Evolutionary conservation across 2,797 vertebrate genomes (phyloP).

Genomic region (Adrianichthys oophorus): DNA sequence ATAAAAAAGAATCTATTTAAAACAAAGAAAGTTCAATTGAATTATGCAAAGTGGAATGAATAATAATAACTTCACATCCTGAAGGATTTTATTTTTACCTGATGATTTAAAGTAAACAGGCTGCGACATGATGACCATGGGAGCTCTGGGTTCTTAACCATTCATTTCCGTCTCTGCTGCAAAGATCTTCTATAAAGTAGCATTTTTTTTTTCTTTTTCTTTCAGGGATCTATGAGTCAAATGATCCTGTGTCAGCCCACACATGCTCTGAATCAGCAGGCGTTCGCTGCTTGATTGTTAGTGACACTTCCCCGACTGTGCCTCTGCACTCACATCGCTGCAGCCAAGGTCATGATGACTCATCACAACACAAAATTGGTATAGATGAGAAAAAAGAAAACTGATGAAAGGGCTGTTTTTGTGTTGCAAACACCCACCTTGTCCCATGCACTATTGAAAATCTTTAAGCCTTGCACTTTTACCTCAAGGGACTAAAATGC

Average conservation of each 20-base stretch:
- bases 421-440: neutral
- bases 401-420: conserved; percentile 31
- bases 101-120: neutral
- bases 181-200: neutral
- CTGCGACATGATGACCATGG: neutral
- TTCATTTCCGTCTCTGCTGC: neutral
- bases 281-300: conserved; percentile 44
- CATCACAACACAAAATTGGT: conserved; percentile 44
- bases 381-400: conserved; percentile 24
- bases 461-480: conserved; percentile 10
- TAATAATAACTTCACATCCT: too few species aligned
- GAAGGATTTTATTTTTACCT: neutral
- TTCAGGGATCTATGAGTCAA: conserved; percentile 18
- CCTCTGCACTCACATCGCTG: conserved; percentile 29
- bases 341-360: conserved; percentile 54
- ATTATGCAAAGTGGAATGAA: too few species aligned
- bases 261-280: conserved; percentile 19
- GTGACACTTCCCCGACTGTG: conserved; percentile 31
- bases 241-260: conserved; percentile 24
- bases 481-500: conserved; percentile 1
- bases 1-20: too few species aligned
- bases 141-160: neutral
- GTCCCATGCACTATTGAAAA: conserved; percentile 3
- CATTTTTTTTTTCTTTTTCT: conserved; percentile 1
- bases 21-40: too few species aligned